Base-by-base conservation (phyloP, 2,113 vertebrate species). In the Galemys pyrenaicus region DNA sequence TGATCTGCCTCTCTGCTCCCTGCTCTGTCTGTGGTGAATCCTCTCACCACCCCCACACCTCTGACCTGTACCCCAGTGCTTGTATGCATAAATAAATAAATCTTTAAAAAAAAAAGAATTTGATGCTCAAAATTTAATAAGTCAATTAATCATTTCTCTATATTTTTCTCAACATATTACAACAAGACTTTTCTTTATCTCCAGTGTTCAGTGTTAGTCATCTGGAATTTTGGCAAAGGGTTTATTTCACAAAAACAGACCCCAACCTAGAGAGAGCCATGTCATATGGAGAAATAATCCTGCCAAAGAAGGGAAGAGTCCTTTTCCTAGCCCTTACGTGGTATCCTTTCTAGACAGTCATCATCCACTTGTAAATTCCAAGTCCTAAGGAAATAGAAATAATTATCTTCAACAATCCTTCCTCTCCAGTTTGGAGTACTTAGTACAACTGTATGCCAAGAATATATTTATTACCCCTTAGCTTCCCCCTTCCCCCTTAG, bases 301-400 rank as follows among this genome's bases (percentile, higher is more conserved):
- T 28, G 46, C 46, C 68, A 32, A 70, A 88, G 26, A 67, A 64
- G 22, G 12, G 9, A 17, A 88, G 56, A 39, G 10, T 64, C 3
- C 51, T 83, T 92, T n/a, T 94, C 73, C 67, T 78, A 68, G 17
- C 30, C 58, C 89, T 97, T 84, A 70, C 16, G 73, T 39, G 51
- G 49, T 30, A 87, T 13, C 17, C 84, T 39, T 87, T 79, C 62
- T 81, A 90, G 73, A 73, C 0, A 74, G 12, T 54, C 24, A 71
- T 35, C 94, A 95, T 30, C 26, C 41, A 46, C 11, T 89, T 64
- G 10, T 58, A 82, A 70, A 65, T 80, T 78, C 39, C 39, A 83
- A 93, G 16, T 90, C 30, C 70, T 91, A 92, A 86, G 79, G 8
- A 87, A 94, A 94, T 16, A 85, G 60, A 80, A 94, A 93, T 89